A percentile compares a stretch with the other conserved stretches of the same genome.
Evolutionary conservation across 92 coral and sea anemone species (phyloP).

Genomic region (Phymanthus crucifer): DNA sequence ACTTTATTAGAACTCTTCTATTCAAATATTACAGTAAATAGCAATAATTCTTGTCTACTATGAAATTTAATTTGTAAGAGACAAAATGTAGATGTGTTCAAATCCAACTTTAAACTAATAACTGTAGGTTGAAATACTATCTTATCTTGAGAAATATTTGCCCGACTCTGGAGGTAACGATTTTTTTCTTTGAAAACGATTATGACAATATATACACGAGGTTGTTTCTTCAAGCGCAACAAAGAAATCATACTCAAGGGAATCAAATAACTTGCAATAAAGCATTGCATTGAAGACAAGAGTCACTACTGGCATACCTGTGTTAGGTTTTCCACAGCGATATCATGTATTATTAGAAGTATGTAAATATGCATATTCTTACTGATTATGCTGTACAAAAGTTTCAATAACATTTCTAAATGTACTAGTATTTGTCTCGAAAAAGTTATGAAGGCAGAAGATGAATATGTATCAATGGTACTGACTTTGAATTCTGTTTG

Average conservation of each 20-base stretch:
- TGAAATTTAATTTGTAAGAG: neutral
- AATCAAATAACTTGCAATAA: too few relatives aligned
- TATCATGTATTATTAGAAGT: neutral
- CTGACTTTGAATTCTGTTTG: too few relatives aligned
- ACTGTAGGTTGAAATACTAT: neutral
- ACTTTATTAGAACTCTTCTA: neutral
- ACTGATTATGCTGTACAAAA: neutral
- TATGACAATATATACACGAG: too few relatives aligned
- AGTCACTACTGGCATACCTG: neutral
- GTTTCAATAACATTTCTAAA: neutral
- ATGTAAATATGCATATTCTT: neutral
- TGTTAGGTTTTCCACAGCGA: neutral
- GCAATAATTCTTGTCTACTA: constrained; percentile 2
- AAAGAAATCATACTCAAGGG: too few relatives aligned
- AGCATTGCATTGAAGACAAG: too few relatives aligned
- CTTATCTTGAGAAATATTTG: too few relatives aligned
- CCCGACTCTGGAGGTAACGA: too few relatives aligned
- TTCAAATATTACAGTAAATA: constrained; percentile 6
- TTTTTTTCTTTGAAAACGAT: too few relatives aligned
- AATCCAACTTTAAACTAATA: neutral
- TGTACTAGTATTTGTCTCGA: too few relatives aligned
- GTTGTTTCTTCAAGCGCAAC: too few relatives aligned
- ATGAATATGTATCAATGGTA: too few relatives aligned
- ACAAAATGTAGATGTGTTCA: neutral
- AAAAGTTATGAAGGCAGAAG: too few relatives aligned